phyloP scores from a whole-genome alignment of 2,113 vertebrate genomes.

The Xenopus laevis region DNA sequence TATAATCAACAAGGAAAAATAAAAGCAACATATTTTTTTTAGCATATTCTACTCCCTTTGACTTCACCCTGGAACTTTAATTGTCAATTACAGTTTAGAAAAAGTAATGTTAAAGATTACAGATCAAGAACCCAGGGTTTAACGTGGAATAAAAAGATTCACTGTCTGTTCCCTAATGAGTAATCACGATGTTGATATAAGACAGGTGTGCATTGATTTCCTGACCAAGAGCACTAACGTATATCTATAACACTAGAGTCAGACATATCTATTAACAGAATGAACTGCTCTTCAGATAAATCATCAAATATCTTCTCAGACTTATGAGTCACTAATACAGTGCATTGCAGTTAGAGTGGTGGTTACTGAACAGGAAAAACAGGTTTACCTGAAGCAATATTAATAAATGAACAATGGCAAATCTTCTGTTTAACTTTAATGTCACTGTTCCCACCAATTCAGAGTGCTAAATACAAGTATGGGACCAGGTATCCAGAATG shows the following conservation, averaged over 20 bases:
- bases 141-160: not conserved
- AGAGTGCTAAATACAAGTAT: too few relatives aligned
- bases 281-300: not conserved
- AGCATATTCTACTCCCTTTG: not conserved
- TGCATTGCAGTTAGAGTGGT: not conserved
- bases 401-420: too few relatives aligned
- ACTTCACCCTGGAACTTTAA: not conserved
- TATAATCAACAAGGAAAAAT: too few relatives aligned
- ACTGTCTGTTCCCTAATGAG: constrained; percentile 8
- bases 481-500: too few relatives aligned
- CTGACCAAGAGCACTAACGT: not conserved
- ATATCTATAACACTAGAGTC: constrained; percentile 4
- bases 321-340: not conserved
- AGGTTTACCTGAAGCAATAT: too few relatives aligned
- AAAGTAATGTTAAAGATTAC: constrained; percentile 5
- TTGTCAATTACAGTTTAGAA: not conserved
- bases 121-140: constrained; percentile 6
- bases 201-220: constrained; percentile 6
- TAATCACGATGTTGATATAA: constrained; percentile 4
- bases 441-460: too few relatives aligned
- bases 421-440: too few relatives aligned
- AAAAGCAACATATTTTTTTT: not conserved
- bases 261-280: not conserved
- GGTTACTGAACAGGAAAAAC: too few relatives aligned
- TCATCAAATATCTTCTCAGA: not conserved